These are phyloP conservation scores for Pherbina coryleti DNA, from an alignment of 2,888 invertebrate species.

Conservation along the genomic window DNA sequence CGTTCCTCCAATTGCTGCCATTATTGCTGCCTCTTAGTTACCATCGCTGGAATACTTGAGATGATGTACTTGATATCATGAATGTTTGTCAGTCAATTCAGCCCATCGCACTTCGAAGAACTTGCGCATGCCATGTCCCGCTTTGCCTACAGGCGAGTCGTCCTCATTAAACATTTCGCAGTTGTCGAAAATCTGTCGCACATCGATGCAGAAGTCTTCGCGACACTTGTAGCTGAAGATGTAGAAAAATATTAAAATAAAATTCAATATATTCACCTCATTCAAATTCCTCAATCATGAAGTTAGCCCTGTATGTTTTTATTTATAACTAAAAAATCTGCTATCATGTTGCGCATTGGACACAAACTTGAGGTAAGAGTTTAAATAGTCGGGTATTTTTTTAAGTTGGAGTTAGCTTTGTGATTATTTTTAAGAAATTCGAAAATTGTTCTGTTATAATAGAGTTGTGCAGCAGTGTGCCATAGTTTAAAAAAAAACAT, in stretches of 20 bases:
- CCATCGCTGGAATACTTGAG: slow-evolving; percentile 53
- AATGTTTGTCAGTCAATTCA: slow-evolving; percentile 73
- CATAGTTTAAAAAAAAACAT: too few relatives aligned
- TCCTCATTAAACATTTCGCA: slow-evolving; percentile 99
- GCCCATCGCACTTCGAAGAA: slow-evolving; percentile 94
- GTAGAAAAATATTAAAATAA: background rate
- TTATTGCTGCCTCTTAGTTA: background rate
- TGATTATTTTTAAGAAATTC: too few relatives aligned
- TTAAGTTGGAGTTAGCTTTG: too few relatives aligned
- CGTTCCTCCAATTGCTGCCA: background rate
- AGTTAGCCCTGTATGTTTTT: too few relatives aligned
- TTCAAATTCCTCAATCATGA: too few relatives aligned
- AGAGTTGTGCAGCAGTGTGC: too few relatives aligned
- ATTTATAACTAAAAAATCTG: too few relatives aligned
- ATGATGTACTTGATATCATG: slow-evolving; percentile 67
- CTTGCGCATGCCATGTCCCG: slow-evolving; percentile 92
- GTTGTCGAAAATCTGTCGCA: slow-evolving; percentile 95
- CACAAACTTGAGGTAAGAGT: too few relatives aligned
- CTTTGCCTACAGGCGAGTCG: slow-evolving; percentile 96
- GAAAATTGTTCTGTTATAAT: too few relatives aligned
- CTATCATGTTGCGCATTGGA: too few relatives aligned
- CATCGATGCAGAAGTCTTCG: slow-evolving; percentile 93
- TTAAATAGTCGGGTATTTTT: too few relatives aligned
- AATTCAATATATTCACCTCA: background rate
- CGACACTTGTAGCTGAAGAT: slow-evolving; percentile 87